A percentile compares a stretch with the other conserved stretches of the same genome.
phyloP scores from a whole-genome alignment of 2,888 invertebrate species.

The Ptilodon capucinus region DNA sequence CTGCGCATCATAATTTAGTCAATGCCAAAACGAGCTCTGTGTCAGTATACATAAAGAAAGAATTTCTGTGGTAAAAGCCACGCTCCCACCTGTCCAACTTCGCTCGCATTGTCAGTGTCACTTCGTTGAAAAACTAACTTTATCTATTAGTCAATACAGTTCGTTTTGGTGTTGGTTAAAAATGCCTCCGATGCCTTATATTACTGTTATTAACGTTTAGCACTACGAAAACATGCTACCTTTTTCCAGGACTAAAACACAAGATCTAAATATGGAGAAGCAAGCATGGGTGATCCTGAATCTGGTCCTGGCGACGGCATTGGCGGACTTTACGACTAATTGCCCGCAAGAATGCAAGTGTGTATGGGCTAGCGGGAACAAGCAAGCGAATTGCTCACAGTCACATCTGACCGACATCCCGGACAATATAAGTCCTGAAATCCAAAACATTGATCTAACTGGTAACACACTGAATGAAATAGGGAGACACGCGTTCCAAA shows the following conservation, averaged over 20 bases:
- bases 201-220: constrained; percentile 38
- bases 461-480: constrained; percentile 87
- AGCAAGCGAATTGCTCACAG: constrained; percentile 90
- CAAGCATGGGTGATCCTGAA: constrained; percentile 51
- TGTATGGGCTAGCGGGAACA: constrained; percentile 93
- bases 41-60: too few species aligned
- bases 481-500: constrained; percentile 85
- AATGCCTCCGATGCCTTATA: constrained; percentile 50
- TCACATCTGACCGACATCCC: constrained; percentile 87
- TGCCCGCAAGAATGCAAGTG: constrained; percentile 89
- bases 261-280: constrained; percentile 59
- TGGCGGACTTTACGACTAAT: constrained; percentile 80
- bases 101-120: too few species aligned
- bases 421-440: constrained; percentile 86
- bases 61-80: too few species aligned
- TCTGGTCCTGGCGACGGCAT: constrained; percentile 50
- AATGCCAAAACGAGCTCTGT: too few species aligned
- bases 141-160: too few species aligned
- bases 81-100: too few species aligned
- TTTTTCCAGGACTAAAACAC: constrained; percentile 61
- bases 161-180: too few species aligned
- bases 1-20: too few species aligned
- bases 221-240: constrained; percentile 24
- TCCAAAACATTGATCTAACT: constrained; percentile 88
- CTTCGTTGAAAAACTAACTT: too few species aligned